A percentile compares a stretch with the other conserved stretches of the same genome.
Conservation (phyloP, 2,113 vertebrate genomes). For the Herpetotheres cachinnans region DNA sequence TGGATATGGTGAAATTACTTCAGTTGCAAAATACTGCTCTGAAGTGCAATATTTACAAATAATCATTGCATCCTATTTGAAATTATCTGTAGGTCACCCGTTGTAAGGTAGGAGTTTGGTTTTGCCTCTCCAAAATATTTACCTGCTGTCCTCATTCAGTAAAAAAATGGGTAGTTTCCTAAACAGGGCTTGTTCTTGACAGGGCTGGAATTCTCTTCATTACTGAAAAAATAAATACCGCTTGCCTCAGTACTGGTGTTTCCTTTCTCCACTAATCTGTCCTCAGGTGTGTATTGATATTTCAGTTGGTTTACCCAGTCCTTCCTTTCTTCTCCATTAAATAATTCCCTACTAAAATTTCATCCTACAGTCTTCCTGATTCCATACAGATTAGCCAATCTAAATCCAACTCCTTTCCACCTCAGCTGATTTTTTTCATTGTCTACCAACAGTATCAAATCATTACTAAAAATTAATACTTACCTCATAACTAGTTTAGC, state of each 20-base stretch:
- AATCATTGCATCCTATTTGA: neutral
- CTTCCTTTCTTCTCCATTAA: constrained; percentile 42
- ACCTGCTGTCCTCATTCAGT: neutral
- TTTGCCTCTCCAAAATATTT: neutral
- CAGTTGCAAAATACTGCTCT: neutral
- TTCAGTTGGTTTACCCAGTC: neutral
- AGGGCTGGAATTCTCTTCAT: neutral
- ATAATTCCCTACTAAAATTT: constrained; percentile 59
- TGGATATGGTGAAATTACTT: neutral
- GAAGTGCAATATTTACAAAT: neutral
- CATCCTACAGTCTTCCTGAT: constrained; percentile 12
- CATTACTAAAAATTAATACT: constrained; percentile 17
- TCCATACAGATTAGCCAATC: neutral
- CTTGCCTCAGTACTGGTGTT: neutral
- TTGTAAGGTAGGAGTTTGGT: neutral
- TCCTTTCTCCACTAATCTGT: neutral
- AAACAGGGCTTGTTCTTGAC: neutral
- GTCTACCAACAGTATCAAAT: neutral
- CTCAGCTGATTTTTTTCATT: neutral
- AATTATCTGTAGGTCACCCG: neutral
- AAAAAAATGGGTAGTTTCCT: neutral
- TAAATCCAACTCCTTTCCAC: neutral
- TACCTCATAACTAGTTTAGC: neutral
- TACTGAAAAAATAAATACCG: neutral
- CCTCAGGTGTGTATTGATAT: neutral